Percentiles rank a stretch among this genome's conserved stretches.
These are phyloP conservation scores for Ammodytes marinus DNA, from an alignment of 2,113 vertebrate species.

Conservation along the genomic window DNA sequence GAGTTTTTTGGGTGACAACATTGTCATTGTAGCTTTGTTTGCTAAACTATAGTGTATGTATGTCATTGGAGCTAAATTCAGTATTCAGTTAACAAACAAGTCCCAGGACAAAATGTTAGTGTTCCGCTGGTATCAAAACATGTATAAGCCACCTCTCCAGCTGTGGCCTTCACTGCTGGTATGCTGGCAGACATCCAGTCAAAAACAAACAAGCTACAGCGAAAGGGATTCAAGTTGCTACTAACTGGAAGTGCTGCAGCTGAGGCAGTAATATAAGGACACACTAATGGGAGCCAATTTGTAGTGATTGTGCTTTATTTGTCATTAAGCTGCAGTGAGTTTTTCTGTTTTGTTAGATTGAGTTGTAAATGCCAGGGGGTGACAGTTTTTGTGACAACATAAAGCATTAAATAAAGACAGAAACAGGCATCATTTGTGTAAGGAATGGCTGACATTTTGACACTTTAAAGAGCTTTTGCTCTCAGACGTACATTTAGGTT, in stretches of 20 bases:
- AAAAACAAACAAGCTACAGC: conserved; percentile 11
- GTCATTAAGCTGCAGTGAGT: not conserved
- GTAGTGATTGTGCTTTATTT: not conserved
- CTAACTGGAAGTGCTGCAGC: conserved; percentile 3
- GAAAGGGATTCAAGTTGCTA: not conserved
- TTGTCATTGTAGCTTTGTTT: conserved; percentile 2
- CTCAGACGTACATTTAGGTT: not conserved
- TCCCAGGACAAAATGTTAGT: not conserved
- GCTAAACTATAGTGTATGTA: not conserved
- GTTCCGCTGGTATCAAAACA: conserved; percentile 11
- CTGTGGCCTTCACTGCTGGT: not conserved
- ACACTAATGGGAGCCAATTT: conserved; percentile 1
- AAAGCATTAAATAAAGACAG: conserved; percentile 1
- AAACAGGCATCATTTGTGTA: not conserved
- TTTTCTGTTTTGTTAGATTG: conserved; percentile 6
- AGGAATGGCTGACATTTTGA: conserved; percentile 1
- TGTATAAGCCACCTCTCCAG: not conserved
- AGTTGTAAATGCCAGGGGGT: not conserved
- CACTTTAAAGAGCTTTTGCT: not conserved
- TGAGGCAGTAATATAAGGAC: not conserved
- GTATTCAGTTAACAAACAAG: not conserved
- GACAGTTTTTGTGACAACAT: not conserved
- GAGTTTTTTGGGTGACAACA: not conserved
- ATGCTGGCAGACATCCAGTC: not conserved
- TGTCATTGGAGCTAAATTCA: conserved; percentile 3